These are phyloP conservation scores for Carollia perspicillata DNA, from an alignment of 2,113 vertebrate genomes.

Conservation along the genomic window DNA sequence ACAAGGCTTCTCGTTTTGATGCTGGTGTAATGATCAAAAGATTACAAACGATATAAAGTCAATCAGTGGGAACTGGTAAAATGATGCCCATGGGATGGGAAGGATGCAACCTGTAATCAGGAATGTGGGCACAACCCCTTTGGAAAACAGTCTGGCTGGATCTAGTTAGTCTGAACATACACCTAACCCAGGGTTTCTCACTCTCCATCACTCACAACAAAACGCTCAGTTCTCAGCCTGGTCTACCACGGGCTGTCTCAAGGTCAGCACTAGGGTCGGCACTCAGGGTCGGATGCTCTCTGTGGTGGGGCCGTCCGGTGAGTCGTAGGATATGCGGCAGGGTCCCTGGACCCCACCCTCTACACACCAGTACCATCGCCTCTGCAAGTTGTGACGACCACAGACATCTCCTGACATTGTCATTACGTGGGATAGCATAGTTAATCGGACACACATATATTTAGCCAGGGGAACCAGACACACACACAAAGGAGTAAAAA, in stretches of 20 bases:
- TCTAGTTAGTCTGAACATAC: neutral
- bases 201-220: neutral
- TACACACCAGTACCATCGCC: neutral
- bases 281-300: fast-evolving
- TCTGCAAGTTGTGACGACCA: neutral
- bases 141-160: neutral
- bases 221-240: neutral
- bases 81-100: neutral
- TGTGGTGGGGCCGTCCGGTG: neutral
- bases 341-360: neutral
- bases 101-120: fast-evolving
- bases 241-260: neutral
- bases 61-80: neutral
- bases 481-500: neutral
- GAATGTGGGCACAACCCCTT: fast-evolving
- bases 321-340: fast-evolving
- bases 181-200: neutral
- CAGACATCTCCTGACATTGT: neutral
- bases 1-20: neutral
- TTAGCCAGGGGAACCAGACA: neutral
- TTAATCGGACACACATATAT: neutral
- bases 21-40: neutral
- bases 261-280: fast-evolving
- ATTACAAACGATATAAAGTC: neutral
- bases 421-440: too few relatives aligned